Base-by-base conservation (phyloP, 2,888 invertebrate genomes). In the Drosophila fulvimacula region DNA sequence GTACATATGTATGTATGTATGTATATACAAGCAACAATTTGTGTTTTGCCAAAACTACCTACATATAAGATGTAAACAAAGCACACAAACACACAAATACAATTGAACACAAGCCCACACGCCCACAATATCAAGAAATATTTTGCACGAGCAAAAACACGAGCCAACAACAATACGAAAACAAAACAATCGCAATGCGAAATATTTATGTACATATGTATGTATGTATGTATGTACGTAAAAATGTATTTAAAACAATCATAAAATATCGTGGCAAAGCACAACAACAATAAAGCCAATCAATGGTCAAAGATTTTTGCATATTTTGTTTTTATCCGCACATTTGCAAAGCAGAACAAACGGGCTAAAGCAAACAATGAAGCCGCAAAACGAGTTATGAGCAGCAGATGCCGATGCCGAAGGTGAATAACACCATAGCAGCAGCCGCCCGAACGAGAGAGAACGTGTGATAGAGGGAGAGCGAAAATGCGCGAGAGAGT, bases 31-130 rank as follows among this genome's bases (percentile, higher is more conserved):
- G 59, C 44, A 51, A 49, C 49, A 27, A 36, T 34, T 58, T 19
- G 10, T 2, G 34, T 78, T 72, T 87, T 71, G 82, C 44, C 82
- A 82, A 76, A 85, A 77, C 73, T 74, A 80, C 52, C 48, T 49
- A 51, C 64, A n/a, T n/a, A n/a, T n/a, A 80, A 82, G 72, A 86
- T 83, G 87, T 88, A 83, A 88, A 83, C 88, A 88, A 83, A 88
- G 63, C 68, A 60, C 73, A 67, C 21, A 51, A 9, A 58, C 53
- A 65, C 21, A 39, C 24, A 67, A 27, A 36, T 36, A 59, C 32
- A 44, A 24, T 5, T 24, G 1, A 10, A 30, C 9, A 19, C 34
- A 38, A 21, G n/a, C 4, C 9, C 44, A 24, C 41, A 49, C 27
- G 7, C 24, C n/a, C 24, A 51, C 21, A 42, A 13, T 32, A 62